Base-by-base conservation (phyloP, 92 coral and sea anemone genomes). In the Paragorgia papillata region DNA sequence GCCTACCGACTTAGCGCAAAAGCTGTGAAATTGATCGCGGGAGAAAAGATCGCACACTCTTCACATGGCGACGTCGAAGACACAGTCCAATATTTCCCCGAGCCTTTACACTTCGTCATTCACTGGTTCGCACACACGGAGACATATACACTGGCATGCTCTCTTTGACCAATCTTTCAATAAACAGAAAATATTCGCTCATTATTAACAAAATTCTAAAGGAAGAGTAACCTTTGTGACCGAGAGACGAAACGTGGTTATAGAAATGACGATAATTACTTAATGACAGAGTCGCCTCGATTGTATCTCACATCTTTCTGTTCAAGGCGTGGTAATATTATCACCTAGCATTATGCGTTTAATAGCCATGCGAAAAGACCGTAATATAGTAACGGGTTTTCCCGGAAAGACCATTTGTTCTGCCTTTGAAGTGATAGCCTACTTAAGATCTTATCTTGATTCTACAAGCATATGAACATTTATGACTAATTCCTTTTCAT, bases 1-100 rank as follows among this genome's bases (percentile, higher is more conserved):
- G 97, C 99, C 99, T 79, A 91, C 97, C 83, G 97, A 75, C 79
- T 93, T 93, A 93, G 89, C 88, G 92, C 97, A 66, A 61, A 66
- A 82, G 86, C 88, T 95, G 88, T 95, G 90, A 93, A 95, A 89
- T 71, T 71, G 63, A 71, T 71, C 78, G 54, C 32, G 46, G 46
- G 32, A 58, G 50, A 33, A 15, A 25, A 0, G 48, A 49, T 40
- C 27, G 39, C 40, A 49, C 29, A 46, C 53, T 21, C 64, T 2
- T 14, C 20, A 59, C 41, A 49, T 13, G 40, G 40, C 59, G 58
- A 35, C 39, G 13, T 44, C 14, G 14, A 1, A 13, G 21, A 6
- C 12, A 22, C 62, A 56, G 30, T 56, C 62, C 30, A 29, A 46
- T 46, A n/a, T 15, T n/a, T 2, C 17, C 2, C 12, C 17, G n/a